Conservation (phyloP, 2,113 vertebrate genomes). For the Tympanuchus pallidicinctus region DNA sequence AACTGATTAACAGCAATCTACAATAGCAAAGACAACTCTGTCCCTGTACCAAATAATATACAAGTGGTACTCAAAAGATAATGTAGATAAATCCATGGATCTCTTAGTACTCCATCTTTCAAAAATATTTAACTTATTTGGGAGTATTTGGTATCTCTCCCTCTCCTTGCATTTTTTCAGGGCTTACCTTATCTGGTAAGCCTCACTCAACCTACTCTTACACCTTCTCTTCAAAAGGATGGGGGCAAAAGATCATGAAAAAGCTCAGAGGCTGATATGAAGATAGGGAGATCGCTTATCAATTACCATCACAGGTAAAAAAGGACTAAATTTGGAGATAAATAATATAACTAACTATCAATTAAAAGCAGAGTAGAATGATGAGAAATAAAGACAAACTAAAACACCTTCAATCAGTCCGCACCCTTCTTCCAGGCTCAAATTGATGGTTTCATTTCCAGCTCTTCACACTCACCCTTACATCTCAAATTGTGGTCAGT, state of each 20-base stretch:
- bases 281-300: background rate
- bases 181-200: background rate
- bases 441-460: background rate
- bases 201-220: background rate
- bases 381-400: background rate
- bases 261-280: rapidly evolving
- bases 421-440: background rate
- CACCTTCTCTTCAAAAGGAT: background rate
- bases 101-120: background rate
- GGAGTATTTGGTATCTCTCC: background rate
- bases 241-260: background rate
- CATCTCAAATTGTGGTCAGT: rapidly evolving
- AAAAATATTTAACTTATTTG: background rate
- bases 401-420: background rate
- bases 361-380: background rate
- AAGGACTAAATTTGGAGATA: rapidly evolving
- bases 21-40: background rate
- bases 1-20: background rate
- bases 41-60: background rate
- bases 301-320: background rate
- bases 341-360: background rate
- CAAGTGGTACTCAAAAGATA: background rate
- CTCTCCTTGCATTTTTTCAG: background rate
- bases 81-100: background rate
- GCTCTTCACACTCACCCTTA: background rate